Conservation (phyloP, 2,797 vertebrate genomes). For the Anguilla megastoma region DNA sequence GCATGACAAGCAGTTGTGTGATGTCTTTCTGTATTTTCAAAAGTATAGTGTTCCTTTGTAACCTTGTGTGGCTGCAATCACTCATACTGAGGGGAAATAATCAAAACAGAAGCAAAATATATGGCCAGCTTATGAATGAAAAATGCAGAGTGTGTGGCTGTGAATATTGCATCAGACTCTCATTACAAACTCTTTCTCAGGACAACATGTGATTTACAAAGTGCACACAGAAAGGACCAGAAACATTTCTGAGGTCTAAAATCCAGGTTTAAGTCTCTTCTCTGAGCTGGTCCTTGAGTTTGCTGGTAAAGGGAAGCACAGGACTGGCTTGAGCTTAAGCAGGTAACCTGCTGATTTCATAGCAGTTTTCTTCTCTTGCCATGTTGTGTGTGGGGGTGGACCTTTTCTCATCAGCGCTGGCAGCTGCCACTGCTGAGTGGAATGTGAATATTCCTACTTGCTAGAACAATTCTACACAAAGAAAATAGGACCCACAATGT, state of each 20-base stretch:
- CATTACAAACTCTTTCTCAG: not conserved
- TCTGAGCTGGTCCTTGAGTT: conserved; percentile 2
- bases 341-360: not conserved
- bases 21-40: conserved; percentile 47
- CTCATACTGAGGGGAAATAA: not conserved
- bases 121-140: conserved; percentile 16
- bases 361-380: not conserved
- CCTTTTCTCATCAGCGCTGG: not conserved
- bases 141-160: not conserved
- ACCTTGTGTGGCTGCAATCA: conserved; percentile 16
- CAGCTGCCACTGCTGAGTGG: not conserved
- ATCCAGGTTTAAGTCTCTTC: not conserved
- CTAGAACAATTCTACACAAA: not conserved
- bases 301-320: not conserved
- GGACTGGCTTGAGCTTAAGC: not conserved
- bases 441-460: not conserved
- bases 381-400: conserved; percentile 5
- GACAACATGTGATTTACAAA: conserved; percentile 1
- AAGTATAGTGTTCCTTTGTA: conserved; percentile 26
- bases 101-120: conserved; percentile 4
- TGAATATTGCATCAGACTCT: conserved; percentile 32
- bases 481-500: not conserved
- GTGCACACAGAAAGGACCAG: not conserved
- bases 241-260: not conserved
- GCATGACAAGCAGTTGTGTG: conserved; percentile 60